These are phyloP conservation scores for Lethenteron camtschaticum DNA, from an alignment of 2,113 vertebrate genomes.

Conservation along the genomic window DNA sequence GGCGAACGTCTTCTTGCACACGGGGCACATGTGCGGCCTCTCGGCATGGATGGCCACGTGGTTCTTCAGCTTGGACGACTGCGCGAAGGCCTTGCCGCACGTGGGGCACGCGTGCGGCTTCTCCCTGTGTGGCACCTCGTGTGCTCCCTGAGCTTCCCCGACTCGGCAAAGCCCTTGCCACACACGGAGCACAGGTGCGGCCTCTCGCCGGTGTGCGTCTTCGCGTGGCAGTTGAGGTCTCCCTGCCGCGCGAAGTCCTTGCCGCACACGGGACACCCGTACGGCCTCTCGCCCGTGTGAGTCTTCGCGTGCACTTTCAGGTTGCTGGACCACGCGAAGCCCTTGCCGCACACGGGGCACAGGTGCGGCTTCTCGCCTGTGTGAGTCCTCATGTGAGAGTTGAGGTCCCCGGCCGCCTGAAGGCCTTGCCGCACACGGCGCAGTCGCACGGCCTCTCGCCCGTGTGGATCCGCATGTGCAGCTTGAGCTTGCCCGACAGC, in stretches of 20 bases:
- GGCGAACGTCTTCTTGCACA: not conserved
- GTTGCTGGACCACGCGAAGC: not conserved
- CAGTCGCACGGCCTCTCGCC: not conserved
- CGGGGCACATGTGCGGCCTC: not conserved
- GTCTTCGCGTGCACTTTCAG: not conserved
- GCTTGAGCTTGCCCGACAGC: not conserved
- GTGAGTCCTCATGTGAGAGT: constrained; percentile 3
- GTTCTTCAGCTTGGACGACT: not conserved
- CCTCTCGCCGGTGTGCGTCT: not conserved
- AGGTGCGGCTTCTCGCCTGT: not conserved
- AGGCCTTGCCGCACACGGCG: not conserved
- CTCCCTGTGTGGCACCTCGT: not conserved
- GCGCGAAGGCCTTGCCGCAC: not conserved
- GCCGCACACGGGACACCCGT: not conserved
- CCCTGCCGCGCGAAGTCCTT: not conserved
- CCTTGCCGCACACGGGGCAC: constrained; percentile 1
- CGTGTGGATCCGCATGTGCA: not conserved
- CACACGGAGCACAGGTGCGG: not conserved
- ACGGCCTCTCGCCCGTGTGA: constrained; percentile 1
- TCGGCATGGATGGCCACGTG: not conserved
- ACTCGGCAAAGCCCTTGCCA: not conserved
- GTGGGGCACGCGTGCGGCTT: constrained; percentile 1
- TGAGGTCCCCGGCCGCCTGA: not conserved
- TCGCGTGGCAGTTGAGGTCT: not conserved
- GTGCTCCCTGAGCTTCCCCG: not conserved